phyloP scores from a whole-genome alignment of 2,113 vertebrate genomes.

The Tricholaema leucomelas region DNA sequence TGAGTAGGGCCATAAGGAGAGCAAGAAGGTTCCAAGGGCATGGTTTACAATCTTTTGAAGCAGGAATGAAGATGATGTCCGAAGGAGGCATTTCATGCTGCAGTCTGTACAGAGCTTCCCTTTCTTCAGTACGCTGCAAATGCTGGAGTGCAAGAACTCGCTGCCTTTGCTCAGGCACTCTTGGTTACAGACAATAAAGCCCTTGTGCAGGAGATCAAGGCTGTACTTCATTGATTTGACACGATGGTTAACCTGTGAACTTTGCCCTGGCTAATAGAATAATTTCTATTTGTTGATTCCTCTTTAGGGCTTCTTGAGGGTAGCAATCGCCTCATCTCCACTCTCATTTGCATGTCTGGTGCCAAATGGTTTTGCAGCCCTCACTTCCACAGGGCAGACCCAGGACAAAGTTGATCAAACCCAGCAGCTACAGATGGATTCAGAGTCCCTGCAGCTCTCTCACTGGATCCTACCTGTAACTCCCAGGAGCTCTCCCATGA shows the following conservation, averaged over 20 bases:
- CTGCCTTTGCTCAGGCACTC: conserved; percentile 41
- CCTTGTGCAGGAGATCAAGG: conserved; percentile 60
- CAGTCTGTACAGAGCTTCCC: conserved; percentile 33
- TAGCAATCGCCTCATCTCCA: neutral
- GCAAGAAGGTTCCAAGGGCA: conserved; percentile 32
- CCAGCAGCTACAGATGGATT: neutral
- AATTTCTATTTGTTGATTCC: conserved; percentile 66
- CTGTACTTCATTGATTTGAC: conserved; percentile 66
- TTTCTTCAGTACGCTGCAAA: conserved; percentile 5
- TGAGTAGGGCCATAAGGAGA: neutral
- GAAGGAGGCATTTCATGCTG: neutral
- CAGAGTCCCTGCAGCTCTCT: neutral
- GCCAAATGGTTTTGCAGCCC: conserved; percentile 18
- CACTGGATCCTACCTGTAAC: neutral
- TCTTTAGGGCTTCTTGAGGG: conserved; percentile 23
- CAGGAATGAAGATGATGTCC: neutral
- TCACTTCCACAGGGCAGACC: neutral
- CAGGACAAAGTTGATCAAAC: neutral
- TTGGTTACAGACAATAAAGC: conserved; percentile 55
- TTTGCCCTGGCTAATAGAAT: conserved; percentile 56
- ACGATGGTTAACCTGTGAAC: conserved; percentile 63
- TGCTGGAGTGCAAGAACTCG: conserved; percentile 28
- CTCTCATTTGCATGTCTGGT: conserved; percentile 24
- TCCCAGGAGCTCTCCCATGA: neutral
- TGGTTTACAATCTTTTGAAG: conserved; percentile 38